Conservation (phyloP, 2,888 invertebrate genomes). For the Gryllus longicercus region DNA sequence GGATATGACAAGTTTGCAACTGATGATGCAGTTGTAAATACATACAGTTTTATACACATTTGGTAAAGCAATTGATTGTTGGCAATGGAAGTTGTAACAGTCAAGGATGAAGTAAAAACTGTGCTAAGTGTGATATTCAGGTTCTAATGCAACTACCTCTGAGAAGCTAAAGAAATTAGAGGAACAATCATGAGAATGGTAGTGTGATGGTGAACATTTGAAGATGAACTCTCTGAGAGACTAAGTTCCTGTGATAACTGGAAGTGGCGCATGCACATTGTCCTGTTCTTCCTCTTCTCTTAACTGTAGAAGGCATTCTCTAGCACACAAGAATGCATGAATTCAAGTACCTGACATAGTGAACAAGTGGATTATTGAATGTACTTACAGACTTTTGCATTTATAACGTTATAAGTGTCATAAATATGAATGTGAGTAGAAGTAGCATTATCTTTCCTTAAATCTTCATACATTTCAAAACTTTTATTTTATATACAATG, state of each 20-base stretch:
- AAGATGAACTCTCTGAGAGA: neutral
- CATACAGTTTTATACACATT: too few relatives aligned
- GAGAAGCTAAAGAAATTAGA: neutral
- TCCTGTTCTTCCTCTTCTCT: neutral
- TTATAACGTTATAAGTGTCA: constrained; percentile 27
- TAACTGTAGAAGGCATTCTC: neutral
- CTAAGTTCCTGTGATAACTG: neutral
- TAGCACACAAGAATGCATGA: constrained; percentile 25
- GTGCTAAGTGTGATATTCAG: too few relatives aligned
- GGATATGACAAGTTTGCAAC: too few relatives aligned
- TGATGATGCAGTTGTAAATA: too few relatives aligned
- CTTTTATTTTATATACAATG: too few relatives aligned
- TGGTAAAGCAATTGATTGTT: neutral
- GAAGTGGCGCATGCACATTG: neutral
- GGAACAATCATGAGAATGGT: too few relatives aligned
- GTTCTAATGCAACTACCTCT: neutral
- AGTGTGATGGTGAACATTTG: too few relatives aligned
- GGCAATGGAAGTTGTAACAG: neutral
- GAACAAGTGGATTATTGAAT: neutral
- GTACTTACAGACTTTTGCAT: constrained; percentile 36
- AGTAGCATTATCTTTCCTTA: too few relatives aligned
- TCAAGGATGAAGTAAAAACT: too few relatives aligned
- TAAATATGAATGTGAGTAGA: neutral
- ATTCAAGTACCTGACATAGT: constrained; percentile 32
- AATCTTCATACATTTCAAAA: too few relatives aligned